Percentiles rank a stretch among this genome's conserved stretches.
Evolutionary conservation across 2,888 invertebrate species (phyloP).

Genomic region (Cerastis leucographa): DNA sequence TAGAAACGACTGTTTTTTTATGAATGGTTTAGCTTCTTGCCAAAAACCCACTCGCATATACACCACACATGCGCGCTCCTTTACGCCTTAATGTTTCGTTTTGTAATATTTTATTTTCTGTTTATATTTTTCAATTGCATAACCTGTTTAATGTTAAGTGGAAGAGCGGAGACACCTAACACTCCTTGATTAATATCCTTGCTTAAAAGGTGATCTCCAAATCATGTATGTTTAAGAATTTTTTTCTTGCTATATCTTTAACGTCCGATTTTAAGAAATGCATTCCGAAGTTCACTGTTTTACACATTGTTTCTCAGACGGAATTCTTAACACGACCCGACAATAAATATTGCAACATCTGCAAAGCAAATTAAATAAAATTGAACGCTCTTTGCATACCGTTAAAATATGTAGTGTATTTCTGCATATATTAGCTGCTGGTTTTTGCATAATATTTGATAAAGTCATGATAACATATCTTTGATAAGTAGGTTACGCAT

Average conservation of each 20-base stretch:
- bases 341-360: constrained; percentile 51
- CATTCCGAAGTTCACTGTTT: constrained; percentile 17
- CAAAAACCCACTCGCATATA: too few relatives aligned
- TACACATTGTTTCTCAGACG: constrained; percentile 17
- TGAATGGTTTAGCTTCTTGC: neutral
- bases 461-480: constrained; percentile 57
- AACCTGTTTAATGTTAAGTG: too few relatives aligned
- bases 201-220: too few relatives aligned
- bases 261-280: constrained; percentile 4
- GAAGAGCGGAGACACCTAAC: too few relatives aligned
- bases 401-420: constrained; percentile 44
- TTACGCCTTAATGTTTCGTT: too few relatives aligned
- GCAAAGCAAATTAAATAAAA: constrained; percentile 49
- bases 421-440: constrained; percentile 48
- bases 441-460: constrained; percentile 61
- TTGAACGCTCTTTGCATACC: constrained; percentile 32
- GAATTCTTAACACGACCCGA: constrained; percentile 33
- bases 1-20: too few relatives aligned
- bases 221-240: too few relatives aligned
- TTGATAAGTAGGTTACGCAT: constrained; percentile 55
- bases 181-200: too few relatives aligned
- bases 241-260: too few relatives aligned
- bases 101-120: too few relatives aligned
- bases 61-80: too few relatives aligned
- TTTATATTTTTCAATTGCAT: too few relatives aligned